Conservation (phyloP, 23 tunicate genomes). For the Halocynthia roretzi region DNA sequence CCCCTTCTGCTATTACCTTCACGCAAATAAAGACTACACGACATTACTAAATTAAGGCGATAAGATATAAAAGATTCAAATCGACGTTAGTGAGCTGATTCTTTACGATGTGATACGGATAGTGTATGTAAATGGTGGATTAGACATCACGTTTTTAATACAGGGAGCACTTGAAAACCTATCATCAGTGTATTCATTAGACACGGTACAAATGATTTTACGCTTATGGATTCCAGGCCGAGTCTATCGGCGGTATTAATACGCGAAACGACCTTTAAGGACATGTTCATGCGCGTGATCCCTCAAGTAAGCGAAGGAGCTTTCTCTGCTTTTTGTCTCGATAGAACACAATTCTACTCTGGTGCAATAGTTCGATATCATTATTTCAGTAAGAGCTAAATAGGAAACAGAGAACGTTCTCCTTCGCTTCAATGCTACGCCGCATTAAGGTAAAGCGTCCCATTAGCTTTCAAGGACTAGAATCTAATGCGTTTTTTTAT, state of each 20-base stretch:
- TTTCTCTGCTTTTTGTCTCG: not conserved
- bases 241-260: conserved; percentile 1
- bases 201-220: conserved; percentile 8
- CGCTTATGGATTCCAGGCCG: not conserved
- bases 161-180: too few relatives aligned
- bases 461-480: not conserved
- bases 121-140: too few relatives aligned
- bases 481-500: not conserved
- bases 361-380: too few relatives aligned
- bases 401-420: not conserved
- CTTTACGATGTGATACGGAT: too few relatives aligned
- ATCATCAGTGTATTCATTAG: not conserved
- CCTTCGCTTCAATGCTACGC: conserved; percentile 2
- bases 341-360: not conserved
- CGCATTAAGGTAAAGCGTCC: conserved; percentile 4
- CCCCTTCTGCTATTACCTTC: too few relatives aligned
- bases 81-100: too few relatives aligned
- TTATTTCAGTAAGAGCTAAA: too few relatives aligned
- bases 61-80: too few relatives aligned
- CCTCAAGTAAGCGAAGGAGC: not conserved
- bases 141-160: too few relatives aligned
- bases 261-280: conserved; percentile 17
- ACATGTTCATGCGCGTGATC: not conserved
- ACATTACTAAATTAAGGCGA: too few relatives aligned
- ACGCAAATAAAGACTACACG: too few relatives aligned